Evolutionary conservation across 2,797 vertebrate species (phyloP).

Genomic region (Tympanoctomys barrerae): DNA sequence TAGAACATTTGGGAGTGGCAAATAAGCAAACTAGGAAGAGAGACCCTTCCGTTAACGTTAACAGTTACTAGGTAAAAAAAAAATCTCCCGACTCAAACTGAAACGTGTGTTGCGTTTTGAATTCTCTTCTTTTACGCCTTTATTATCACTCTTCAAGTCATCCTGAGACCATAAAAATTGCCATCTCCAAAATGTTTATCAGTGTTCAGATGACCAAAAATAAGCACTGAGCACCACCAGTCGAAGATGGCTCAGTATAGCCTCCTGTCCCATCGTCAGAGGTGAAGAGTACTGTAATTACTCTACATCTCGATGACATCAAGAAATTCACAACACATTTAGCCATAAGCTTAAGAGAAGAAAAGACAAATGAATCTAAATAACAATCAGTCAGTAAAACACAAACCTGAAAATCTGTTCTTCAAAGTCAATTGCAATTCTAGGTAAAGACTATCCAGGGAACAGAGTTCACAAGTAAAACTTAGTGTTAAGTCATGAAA

Average conservation of each 20-base stretch:
- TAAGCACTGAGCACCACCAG: not conserved
- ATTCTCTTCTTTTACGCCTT: conserved; percentile 30
- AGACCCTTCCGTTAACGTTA: conserved; percentile 70
- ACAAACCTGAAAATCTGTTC: not conserved
- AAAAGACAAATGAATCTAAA: not conserved
- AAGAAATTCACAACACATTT: conserved; percentile 8
- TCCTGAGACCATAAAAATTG: not conserved
- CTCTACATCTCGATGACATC: not conserved
- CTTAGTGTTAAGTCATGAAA: not conserved
- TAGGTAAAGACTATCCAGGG: not conserved
- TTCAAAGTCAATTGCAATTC: not conserved
- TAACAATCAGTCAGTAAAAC: conserved; percentile 1
- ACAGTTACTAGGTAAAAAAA: conserved; percentile 79
- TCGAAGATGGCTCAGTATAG: not conserved
- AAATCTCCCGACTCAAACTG: conserved; percentile 56
- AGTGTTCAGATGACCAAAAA: not conserved
- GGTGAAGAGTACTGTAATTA: not conserved
- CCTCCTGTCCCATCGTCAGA: not conserved
- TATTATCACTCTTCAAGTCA: conserved; percentile 26
- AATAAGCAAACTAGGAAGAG: conserved; percentile 58
- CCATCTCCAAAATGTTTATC: conserved; percentile 6
- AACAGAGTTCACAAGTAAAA: not conserved
- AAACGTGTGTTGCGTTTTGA: conserved; percentile 63
- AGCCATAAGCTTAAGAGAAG: not conserved
- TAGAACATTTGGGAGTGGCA: conserved; percentile 8